These are phyloP conservation scores for Etia nguti DNA, from an alignment of 2,113 vertebrate genomes.

Conservation along the genomic window DNA sequence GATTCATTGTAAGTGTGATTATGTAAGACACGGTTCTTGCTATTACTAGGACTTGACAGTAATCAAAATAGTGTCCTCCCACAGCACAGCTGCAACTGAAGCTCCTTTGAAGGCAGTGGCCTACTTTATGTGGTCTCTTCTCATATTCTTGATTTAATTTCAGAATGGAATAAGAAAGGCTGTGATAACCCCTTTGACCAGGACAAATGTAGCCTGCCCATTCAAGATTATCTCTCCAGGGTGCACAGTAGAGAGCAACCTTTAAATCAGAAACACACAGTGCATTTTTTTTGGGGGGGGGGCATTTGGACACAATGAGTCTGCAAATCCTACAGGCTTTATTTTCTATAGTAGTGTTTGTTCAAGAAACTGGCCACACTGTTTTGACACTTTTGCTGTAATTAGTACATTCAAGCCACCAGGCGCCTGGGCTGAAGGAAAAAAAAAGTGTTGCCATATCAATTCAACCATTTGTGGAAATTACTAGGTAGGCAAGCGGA, in stretches of 20 bases:
- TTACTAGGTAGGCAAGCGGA: background rate
- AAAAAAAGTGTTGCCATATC: background rate
- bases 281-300: background rate
- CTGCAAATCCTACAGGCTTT: background rate
- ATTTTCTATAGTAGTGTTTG: background rate
- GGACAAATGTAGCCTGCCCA: conserved; percentile 27
- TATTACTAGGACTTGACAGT: conserved; percentile 56
- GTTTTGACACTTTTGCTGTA: background rate
- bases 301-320: background rate
- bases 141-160: conserved; percentile 57
- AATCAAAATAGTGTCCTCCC: conserved; percentile 67
- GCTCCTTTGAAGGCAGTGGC: conserved; percentile 54
- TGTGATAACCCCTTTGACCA: conserved; percentile 37
- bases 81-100: conserved; percentile 34
- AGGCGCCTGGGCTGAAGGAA: background rate
- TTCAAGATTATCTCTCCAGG: conserved; percentile 23
- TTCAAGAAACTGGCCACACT: background rate
- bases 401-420: background rate
- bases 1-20: conserved; percentile 56
- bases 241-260: background rate
- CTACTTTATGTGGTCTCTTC: conserved; percentile 44
- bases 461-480: background rate
- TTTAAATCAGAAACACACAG: background rate
- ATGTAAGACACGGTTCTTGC: conserved; percentile 56
- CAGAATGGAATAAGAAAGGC: conserved; percentile 20